phyloP scores from a whole-genome alignment of 2,113 vertebrate species.

The Apus apus region DNA sequence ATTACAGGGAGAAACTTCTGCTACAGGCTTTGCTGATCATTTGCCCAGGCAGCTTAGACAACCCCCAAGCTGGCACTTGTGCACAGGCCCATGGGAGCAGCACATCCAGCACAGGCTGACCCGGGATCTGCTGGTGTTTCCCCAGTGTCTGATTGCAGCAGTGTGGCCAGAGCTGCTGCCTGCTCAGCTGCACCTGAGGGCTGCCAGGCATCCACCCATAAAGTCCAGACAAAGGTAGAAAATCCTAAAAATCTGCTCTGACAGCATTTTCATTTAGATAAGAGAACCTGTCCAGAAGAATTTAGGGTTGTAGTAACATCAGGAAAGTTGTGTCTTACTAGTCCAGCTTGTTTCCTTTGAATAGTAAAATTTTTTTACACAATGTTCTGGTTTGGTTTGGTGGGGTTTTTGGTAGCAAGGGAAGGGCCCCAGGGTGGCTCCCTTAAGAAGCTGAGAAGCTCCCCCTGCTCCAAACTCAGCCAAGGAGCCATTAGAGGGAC shows the following conservation, averaged over 20 bases:
- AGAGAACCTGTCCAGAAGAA: not conserved
- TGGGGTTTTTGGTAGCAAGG: too few species aligned
- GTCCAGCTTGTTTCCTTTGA: not conserved
- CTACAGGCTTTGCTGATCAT: not conserved
- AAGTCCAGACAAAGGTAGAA: constrained; percentile 30
- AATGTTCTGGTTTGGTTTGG: too few species aligned
- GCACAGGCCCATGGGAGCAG: accelerated
- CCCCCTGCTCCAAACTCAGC: too few species aligned
- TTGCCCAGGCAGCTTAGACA: not conserved
- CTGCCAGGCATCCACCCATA: not conserved
- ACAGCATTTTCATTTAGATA: not conserved
- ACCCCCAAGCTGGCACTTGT: not conserved
- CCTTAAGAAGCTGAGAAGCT: too few species aligned
- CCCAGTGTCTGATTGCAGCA: not conserved
- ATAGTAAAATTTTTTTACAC: not conserved
- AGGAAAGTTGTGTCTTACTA: not conserved
- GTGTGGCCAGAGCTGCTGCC: not conserved
- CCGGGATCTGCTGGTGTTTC: accelerated
- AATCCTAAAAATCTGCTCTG: constrained; percentile 25
- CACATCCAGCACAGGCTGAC: not conserved
- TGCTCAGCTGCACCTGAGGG: not conserved
- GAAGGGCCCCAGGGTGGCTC: too few species aligned
- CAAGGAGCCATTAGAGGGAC: too few species aligned
- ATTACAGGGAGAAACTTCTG: not conserved
- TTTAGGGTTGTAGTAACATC: not conserved